Evolutionary conservation across 2,113 vertebrate genomes (phyloP).

Genomic region (Odobenus rosmarus): DNA sequence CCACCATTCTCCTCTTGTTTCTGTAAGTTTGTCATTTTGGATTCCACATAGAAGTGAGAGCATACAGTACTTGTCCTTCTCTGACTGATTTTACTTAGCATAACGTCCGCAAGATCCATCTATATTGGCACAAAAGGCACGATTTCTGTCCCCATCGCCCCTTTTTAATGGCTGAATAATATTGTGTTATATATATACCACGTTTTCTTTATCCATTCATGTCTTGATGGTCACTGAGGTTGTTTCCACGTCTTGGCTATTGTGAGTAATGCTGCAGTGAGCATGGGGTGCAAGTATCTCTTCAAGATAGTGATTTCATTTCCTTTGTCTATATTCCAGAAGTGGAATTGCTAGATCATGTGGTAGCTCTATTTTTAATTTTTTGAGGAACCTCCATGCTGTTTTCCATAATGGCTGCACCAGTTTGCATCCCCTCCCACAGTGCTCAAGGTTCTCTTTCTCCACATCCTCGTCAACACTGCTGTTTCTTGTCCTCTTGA

Average conservation of each 20-base stretch:
- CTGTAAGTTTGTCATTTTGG: not conserved
- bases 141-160: too few species aligned
- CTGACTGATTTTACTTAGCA: not conserved
- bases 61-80: not conserved
- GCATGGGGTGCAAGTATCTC: not conserved
- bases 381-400: not conserved
- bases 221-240: not conserved
- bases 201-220: fast-evolving
- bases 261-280: not conserved
- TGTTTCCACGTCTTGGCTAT: not conserved
- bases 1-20: not conserved
- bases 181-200: too few species aligned
- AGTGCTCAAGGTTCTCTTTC: not conserved
- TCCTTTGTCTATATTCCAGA: not conserved
- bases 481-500: not conserved
- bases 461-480: not conserved
- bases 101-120: not conserved
- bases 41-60: not conserved
- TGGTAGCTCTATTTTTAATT: not conserved
- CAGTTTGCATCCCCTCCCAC: not conserved
- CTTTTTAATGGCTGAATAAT: not conserved
- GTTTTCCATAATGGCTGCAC: fast-evolving
- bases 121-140: not conserved
- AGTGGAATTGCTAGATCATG: fast-evolving
- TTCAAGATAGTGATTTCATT: not conserved